Conservation (phyloP, 2,797 vertebrate genomes). For the Myotis planiceps region DNA sequence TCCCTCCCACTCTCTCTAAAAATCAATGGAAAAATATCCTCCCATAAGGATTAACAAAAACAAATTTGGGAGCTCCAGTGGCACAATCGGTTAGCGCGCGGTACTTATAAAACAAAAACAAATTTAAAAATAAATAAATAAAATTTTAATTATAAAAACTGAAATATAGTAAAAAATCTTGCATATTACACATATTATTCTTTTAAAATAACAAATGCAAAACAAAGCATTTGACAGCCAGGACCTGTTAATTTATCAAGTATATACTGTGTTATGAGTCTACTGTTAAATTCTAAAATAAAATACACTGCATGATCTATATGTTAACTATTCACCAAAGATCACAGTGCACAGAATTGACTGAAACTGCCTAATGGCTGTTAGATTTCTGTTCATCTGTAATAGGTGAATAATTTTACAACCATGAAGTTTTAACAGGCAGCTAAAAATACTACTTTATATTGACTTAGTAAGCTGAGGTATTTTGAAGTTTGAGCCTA, state of each 20-base stretch:
- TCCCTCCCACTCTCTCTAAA: too few relatives aligned
- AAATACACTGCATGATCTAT: neutral
- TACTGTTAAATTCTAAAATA: constrained; percentile 58
- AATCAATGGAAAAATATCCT: too few relatives aligned
- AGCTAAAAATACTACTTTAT: constrained; percentile 20
- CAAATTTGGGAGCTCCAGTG: too few relatives aligned
- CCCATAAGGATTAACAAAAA: too few relatives aligned
- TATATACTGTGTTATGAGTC: neutral
- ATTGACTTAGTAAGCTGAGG: neutral
- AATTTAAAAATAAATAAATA: neutral
- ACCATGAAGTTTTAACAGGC: neutral
- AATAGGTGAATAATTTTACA: neutral
- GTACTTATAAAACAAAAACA: too few relatives aligned
- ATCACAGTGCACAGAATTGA: neutral
- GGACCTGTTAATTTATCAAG: neutral
- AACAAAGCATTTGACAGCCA: neutral
- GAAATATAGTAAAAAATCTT: neutral
- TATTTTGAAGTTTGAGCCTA: neutral
- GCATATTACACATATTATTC: neutral
- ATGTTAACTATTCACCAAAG: neutral
- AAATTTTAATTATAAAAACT: neutral
- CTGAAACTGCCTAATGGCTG: neutral
- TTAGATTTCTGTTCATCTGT: neutral
- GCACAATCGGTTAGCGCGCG: too few relatives aligned
- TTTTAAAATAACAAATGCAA: neutral